These are phyloP conservation scores for Meriones unguiculatus DNA, from an alignment of 2,113 vertebrate species.

Conservation along the genomic window DNA sequence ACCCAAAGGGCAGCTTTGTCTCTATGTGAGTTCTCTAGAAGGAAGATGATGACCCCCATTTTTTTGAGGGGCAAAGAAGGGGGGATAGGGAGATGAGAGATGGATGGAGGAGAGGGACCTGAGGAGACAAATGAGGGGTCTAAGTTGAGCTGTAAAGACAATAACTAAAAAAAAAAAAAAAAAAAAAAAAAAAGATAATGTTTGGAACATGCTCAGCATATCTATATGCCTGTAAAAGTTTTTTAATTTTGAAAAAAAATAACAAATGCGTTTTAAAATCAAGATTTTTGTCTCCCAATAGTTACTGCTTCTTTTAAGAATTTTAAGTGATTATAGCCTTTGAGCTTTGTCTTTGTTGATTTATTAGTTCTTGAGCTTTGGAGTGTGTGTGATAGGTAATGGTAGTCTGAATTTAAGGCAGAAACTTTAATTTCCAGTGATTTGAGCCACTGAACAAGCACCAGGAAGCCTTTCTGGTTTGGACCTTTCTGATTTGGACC, in stretches of 20 bases:
- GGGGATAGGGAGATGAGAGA: too few species aligned
- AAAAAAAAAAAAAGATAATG: too few species aligned
- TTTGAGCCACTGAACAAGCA: background rate
- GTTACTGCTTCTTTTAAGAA: background rate
- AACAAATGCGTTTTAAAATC: conserved; percentile 53
- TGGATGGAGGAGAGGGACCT: too few species aligned
- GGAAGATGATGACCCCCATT: too few species aligned
- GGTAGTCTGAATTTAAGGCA: background rate
- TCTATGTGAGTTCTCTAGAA: too few species aligned
- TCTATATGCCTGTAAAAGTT: background rate
- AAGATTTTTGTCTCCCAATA: background rate
- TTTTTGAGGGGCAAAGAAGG: too few species aligned
- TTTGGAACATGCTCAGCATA: background rate
- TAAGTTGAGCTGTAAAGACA: too few species aligned
- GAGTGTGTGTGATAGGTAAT: background rate
- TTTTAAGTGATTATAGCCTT: background rate
- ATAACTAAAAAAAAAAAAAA: too few species aligned
- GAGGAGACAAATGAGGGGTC: too few species aligned
- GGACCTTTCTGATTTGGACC: background rate
- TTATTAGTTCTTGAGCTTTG: conserved; percentile 26
- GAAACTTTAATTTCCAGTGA: background rate
- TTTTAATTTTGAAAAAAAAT: background rate
- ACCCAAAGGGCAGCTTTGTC: too few species aligned
- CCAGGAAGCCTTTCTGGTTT: conserved; percentile 8
- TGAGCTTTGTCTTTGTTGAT: conserved; percentile 25